phyloP scores from a whole-genome alignment of 1,140 invertebrate genomes.

The Lineus longissimus region DNA sequence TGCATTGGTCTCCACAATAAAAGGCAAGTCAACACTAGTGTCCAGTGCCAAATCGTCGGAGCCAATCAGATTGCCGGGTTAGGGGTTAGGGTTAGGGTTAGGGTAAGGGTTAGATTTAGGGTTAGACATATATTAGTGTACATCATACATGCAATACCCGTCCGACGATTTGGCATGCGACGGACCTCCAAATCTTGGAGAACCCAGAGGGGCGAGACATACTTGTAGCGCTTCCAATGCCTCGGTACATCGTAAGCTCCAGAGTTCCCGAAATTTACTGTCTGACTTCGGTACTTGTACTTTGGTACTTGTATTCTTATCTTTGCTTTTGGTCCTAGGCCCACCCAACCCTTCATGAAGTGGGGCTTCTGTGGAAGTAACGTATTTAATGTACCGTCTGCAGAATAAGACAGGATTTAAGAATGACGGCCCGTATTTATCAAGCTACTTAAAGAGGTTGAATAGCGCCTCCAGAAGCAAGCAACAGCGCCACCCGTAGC shows the following conservation, averaged over 20 bases:
- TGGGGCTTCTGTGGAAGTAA: constrained; percentile 40
- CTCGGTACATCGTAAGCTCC: constrained; percentile 10
- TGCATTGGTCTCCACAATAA: constrained; percentile 29
- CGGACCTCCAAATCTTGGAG: constrained; percentile 23
- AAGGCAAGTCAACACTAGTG: constrained; percentile 17
- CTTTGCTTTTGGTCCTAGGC: constrained; percentile 3
- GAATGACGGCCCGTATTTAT: too few species aligned
- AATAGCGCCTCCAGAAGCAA: too few species aligned
- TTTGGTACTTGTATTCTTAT: background rate
- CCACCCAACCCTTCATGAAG: constrained; percentile 26
- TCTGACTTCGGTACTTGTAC: background rate
- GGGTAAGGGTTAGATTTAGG: too few species aligned
- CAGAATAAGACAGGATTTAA: constrained; percentile 55
- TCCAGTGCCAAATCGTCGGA: too few species aligned
- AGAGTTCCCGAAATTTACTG: background rate
- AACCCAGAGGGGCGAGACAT: constrained; percentile 16
- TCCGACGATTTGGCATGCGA: too few species aligned
- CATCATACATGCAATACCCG: too few species aligned
- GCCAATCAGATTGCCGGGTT: too few species aligned
- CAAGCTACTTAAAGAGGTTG: too few species aligned
- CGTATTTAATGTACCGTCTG: constrained; percentile 49
- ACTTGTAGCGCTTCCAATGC: constrained; percentile 18
- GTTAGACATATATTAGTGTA: too few species aligned
- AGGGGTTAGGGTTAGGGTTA: too few species aligned
- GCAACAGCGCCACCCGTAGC: too few species aligned